A percentile compares a stretch with the other conserved stretches of the same genome.
Evolutionary conservation across 2,113 vertebrate genomes (phyloP).

Genomic region (Columbina picui): DNA sequence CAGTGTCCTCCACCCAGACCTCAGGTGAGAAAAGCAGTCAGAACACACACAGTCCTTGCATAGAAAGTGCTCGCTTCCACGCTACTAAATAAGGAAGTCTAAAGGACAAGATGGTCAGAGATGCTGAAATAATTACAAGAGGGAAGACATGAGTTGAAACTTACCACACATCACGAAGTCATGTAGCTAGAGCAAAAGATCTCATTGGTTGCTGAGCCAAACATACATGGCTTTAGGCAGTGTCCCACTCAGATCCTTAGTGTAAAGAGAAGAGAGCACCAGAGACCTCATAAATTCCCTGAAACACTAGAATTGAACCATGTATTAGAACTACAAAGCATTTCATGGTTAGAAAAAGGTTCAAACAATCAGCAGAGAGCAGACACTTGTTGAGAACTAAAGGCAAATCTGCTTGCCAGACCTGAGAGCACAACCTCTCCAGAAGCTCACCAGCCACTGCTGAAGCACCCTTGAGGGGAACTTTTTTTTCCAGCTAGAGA

Average conservation of each 20-base stretch:
- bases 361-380: background rate
- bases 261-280: background rate
- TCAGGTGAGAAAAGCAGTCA: background rate
- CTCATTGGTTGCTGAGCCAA: background rate
- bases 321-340: background rate
- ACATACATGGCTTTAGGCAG: background rate
- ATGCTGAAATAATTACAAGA: background rate
- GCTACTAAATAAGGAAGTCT: background rate
- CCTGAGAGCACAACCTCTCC: background rate
- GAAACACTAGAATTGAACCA: background rate
- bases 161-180: background rate
- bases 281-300: background rate
- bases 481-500: background rate
- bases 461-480: background rate
- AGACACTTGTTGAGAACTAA: background rate
- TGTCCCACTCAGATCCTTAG: background rate
- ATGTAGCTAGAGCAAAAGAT: background rate
- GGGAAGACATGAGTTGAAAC: background rate
- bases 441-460: background rate
- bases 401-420: background rate
- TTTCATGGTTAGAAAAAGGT: background rate
- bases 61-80: background rate
- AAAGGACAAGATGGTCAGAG: background rate
- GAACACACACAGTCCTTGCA: background rate
- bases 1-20: background rate